Evolutionary conservation across 2,113 vertebrate genomes (phyloP), one percentile per base, ranked within the genome.

Genomic region (Mormoops blainvillei): DNA sequence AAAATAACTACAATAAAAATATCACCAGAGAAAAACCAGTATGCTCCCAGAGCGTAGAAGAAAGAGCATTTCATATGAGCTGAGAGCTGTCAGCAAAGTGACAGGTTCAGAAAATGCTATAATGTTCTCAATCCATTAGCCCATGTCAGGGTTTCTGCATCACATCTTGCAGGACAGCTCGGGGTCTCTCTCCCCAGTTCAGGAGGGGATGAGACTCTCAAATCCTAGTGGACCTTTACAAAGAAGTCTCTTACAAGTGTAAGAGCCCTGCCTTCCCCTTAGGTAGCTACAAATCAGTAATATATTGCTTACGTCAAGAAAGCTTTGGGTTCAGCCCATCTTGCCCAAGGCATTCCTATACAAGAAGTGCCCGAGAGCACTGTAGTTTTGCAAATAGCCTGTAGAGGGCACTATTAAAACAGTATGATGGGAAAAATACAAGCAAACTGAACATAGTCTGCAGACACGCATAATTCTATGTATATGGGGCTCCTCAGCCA

Each of bases 391-490:
- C 43, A 84, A 77, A 73, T 26, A 31, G 48, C 89, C 97, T 87
- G 92, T 85, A 97, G 97, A 97, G 96, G 83, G 97, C 96, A 97
- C 80, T 92, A 28, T 96, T 89, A 94, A 95, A 93, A 73, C 93
- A 94, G 95, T 38, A n/a, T 91, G 63, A 45, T 4, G 28, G 50
- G 28, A 48, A 31, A 94, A 92, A 58, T 15, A 12, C 6, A 50
- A 56, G 73, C 33, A 18, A 45, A 50, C 1, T 0, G 31, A 88
- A 56, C 12, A 58, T 0, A 48, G 54, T 33, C 84, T 63, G 77
- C 26, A 63, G 76, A 43, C 8, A 33, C 0, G 22, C 48, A 73
- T 82, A 18, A 73, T 45, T 91, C 54, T 26, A 70, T 73, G 85
- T 11, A 61, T 18, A 24, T 5, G 61, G 56, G 33, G 13, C 36